Evolutionary conservation across 2,888 invertebrate genomes (phyloP), one percentile per base, ranked within the genome.

Genomic region (Melipona bicolor): DNA sequence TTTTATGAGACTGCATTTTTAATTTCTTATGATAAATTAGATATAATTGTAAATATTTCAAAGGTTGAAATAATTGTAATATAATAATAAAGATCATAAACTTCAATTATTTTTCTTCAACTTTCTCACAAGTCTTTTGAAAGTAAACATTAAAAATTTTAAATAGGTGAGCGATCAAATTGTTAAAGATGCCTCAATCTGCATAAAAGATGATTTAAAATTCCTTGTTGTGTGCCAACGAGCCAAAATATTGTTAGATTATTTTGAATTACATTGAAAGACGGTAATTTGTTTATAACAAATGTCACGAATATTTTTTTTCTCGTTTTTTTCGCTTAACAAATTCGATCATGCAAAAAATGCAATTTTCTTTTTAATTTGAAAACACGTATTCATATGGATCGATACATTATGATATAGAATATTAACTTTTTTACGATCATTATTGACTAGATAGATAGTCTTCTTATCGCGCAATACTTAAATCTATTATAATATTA

Each of bases 221-320:
- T 72, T 32, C n/a, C 50, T 49, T 43, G 73, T 17, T 56, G 19
- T 70, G 65, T 43, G 69, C 59, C 77, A 72, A 81, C 81, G 72
- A 81, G 79, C 78, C 72, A 81, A 82, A 70, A 81, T 71, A 82
- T 81, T 75, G 70, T 75, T 69, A 62, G 69, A 81, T 64, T 64
- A 73, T 49, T 61, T 72, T 17, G n/a, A 69, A 56, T 71, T 65
- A 79, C 67, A 50, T 61, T 79, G 27, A 61, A 61, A 71, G 59
- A 56, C 49, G n/a, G 3, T 59, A 68, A 61, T 68, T 43, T 36
- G 56, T 75, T 64, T 75, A 52, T 75, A 79, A 74, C 19, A 74
- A 36, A n/a, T 32, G 52, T 50, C 32, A 52, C 36, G 52, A 24
- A 56, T 52, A 76, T 50, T 32, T 49, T 50, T 32, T 56, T 19